Evolutionary conservation across 1,140 invertebrate species (phyloP).

Genomic region (Aphelinus certus): DNA sequence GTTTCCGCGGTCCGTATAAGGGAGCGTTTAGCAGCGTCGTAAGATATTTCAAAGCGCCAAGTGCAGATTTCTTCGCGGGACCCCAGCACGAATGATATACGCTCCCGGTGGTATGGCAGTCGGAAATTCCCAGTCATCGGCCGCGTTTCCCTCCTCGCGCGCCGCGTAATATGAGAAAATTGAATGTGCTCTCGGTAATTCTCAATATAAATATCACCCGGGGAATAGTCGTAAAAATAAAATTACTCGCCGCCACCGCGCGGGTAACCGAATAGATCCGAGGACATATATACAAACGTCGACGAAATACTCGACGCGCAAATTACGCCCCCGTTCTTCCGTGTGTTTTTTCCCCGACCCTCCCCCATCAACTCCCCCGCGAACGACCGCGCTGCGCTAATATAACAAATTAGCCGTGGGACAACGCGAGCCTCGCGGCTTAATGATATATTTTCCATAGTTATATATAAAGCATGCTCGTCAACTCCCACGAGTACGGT

Average conservation of each 20-base stretch:
- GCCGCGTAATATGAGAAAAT: slow-evolving; percentile 28
- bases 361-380: too few relatives aligned
- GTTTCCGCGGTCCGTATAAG: neutral
- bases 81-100: neutral
- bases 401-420: too few relatives aligned
- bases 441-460: too few relatives aligned
- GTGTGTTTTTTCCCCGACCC: too few relatives aligned
- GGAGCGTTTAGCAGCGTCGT: neutral
- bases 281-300: too few relatives aligned
- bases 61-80: neutral
- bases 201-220: slow-evolving; percentile 9
- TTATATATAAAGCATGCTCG: neutral
- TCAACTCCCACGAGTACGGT: neutral
- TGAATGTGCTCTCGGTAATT: slow-evolving; percentile 19
- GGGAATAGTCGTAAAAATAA: slow-evolving; percentile 10
- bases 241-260: neutral
- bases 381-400: too few relatives aligned
- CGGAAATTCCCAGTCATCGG: slow-evolving; percentile 30
- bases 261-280: neutral
- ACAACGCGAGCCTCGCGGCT: too few relatives aligned
- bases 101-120: neutral
- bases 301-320: too few relatives aligned
- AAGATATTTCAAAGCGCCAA: slow-evolving; percentile 4
- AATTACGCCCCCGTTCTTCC: neutral
- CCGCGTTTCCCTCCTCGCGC: slow-evolving; percentile 1